These are phyloP conservation scores for Eutrigla gurnardus DNA, from an alignment of 2,797 vertebrate genomes.

Conservation along the genomic window DNA sequence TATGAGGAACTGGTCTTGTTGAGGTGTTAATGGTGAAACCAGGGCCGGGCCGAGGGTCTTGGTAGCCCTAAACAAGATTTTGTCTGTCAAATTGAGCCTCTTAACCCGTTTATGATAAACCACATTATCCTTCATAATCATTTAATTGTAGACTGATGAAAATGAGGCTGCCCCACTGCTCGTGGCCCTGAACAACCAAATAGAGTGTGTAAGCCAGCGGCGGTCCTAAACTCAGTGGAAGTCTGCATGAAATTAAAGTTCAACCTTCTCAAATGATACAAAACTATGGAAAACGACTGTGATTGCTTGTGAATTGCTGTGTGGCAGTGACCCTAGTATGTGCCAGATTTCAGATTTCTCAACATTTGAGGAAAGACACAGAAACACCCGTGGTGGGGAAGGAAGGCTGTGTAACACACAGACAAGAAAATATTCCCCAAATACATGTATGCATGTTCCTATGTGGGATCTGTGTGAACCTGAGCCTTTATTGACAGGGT, in stretches of 20 bases:
- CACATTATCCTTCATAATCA: no score
- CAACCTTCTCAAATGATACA: neutral
- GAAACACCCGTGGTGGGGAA: no score
- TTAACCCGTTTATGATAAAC: no score
- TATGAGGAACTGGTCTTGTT: neutral
- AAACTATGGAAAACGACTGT: conserved; percentile 2
- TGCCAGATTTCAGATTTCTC: neutral
- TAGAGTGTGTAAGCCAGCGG: no score
- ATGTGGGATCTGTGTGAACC: conserved; percentile 12
- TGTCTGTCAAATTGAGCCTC: no score
- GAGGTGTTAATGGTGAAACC: neutral
- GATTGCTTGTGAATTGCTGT: conserved; percentile 30
- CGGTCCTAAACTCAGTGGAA: neutral
- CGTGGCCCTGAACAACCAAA: no score
- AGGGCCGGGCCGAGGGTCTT: no score
- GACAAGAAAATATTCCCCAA: no score
- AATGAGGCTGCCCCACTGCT: no score
- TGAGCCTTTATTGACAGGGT: conserved; percentile 39
- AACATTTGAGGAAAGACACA: conserved; percentile 16
- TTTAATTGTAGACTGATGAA: no score
- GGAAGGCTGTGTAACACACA: no score
- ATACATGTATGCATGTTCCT: conserved; percentile 14
- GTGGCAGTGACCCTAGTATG: conserved; percentile 12
- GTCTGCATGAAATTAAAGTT: neutral
- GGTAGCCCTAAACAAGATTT: no score